Percentiles rank a stretch among this genome's conserved stretches.
Conservation (phyloP, 2,113 vertebrate species). For the Ascaphus truei region DNA sequence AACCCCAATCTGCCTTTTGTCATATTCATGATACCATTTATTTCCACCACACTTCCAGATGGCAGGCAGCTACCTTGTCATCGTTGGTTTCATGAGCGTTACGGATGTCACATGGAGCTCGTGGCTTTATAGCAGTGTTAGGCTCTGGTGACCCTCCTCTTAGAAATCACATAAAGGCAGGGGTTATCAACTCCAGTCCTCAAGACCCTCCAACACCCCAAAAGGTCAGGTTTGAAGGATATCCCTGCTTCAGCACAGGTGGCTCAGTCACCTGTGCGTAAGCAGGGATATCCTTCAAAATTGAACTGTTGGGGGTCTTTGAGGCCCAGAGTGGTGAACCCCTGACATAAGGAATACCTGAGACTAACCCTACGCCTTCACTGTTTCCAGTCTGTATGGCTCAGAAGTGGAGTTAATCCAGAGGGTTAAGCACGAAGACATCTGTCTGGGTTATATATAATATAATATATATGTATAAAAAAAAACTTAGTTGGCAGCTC, state of each 20-base stretch:
- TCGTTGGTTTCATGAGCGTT: background rate
- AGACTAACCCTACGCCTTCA: background rate
- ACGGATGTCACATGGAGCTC: background rate
- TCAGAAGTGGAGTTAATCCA: background rate
- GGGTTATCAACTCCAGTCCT: background rate
- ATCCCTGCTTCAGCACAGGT: too few relatives aligned
- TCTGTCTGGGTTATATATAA: background rate
- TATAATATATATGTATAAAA: conserved; percentile 4
- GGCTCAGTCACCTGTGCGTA: too few relatives aligned
- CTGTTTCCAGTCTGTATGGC: background rate
- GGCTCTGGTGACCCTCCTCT: background rate
- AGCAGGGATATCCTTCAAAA: too few relatives aligned
- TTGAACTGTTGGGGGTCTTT: too few relatives aligned
- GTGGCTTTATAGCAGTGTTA: background rate
- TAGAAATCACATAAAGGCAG: background rate
- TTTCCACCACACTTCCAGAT: background rate
- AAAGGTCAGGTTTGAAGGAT: too few relatives aligned
- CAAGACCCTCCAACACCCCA: background rate
- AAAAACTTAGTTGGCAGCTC: conserved; percentile 2
- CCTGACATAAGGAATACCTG: too few relatives aligned
- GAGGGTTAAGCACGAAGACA: conserved; percentile 1
- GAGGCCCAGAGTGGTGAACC: too few relatives aligned
- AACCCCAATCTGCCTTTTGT: conserved; percentile 4
- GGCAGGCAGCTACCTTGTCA: background rate
- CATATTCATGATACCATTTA: background rate